A percentile compares a stretch with the other conserved stretches of the same genome.
phyloP scores from a whole-genome alignment of 2,888 invertebrate genomes.

The Mantis religiosa region DNA sequence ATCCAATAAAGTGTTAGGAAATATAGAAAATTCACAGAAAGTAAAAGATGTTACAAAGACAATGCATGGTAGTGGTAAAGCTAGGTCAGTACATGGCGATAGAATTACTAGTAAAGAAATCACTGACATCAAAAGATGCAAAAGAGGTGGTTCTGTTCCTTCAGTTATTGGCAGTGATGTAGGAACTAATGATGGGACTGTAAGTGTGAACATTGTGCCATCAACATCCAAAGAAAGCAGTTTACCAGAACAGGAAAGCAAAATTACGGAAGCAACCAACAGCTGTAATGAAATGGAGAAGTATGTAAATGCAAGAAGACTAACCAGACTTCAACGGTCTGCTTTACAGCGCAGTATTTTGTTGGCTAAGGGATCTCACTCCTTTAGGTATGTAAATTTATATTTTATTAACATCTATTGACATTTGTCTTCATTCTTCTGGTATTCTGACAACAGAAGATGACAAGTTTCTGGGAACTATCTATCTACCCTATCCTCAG shows the following conservation, averaged over 20 bases:
- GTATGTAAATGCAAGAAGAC: conserved; percentile 40
- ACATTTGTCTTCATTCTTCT: too few species aligned
- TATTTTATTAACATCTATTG: neutral
- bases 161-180: neutral
- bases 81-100: neutral
- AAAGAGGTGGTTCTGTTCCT: neutral
- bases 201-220: neutral
- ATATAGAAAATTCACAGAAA: neutral
- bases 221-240: neutral
- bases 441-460: too few species aligned
- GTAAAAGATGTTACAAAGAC: neutral
- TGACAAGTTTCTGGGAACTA: too few species aligned
- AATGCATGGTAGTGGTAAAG: neutral
- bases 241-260: neutral
- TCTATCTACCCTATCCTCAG: too few species aligned
- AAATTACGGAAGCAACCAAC: neutral
- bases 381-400: neutral
- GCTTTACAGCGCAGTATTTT: conserved; percentile 44
- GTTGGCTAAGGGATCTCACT: neutral
- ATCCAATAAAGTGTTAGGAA: neutral
- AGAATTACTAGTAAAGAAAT: neutral
- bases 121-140: neutral
- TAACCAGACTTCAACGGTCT: conserved; percentile 50
- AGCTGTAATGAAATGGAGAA: neutral
- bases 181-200: neutral